Evolutionary conservation across 1,140 invertebrate genomes (phyloP).

Genomic region (Oryzaephilus surinamensis): DNA sequence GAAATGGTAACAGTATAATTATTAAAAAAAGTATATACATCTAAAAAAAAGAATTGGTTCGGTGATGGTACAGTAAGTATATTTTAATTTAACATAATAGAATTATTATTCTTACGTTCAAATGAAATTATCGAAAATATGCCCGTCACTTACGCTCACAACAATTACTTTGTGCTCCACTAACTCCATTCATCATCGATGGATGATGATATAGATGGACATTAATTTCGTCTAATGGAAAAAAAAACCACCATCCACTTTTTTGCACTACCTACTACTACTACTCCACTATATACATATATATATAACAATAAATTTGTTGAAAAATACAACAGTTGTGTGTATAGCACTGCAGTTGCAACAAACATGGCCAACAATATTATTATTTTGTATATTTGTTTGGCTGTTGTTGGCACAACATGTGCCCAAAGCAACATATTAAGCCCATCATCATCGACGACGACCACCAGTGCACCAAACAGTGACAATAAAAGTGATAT

Average conservation of each 20-base stretch:
- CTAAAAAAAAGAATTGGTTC: conserved; percentile 9
- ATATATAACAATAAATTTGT: too few species aligned
- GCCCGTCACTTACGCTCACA: conserved; percentile 25
- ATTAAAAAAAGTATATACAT: not conserved
- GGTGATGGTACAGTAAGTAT: conserved; percentile 9
- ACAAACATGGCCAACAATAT: too few species aligned
- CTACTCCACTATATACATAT: too few species aligned
- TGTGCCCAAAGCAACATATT: conserved; percentile 6
- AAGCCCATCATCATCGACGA: not conserved
- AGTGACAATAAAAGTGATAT: conserved; percentile 26
- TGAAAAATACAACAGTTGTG: too few species aligned
- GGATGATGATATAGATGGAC: conserved; percentile 13
- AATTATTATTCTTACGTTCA: conserved; percentile 14
- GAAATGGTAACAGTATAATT: not conserved
- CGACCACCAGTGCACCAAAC: conserved; percentile 6
- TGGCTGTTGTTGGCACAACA: conserved; percentile 5
- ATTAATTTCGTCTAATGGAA: conserved; percentile 10
- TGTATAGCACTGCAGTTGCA: too few species aligned
- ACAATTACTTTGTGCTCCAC: conserved; percentile 27
- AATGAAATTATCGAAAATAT: conserved; percentile 15
- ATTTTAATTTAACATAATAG: too few species aligned
- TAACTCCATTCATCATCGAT: conserved; percentile 24
- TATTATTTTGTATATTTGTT: too few species aligned
- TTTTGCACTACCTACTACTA: too few species aligned
- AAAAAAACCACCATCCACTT: too few species aligned